Conservation (phyloP, 2,888 invertebrate genomes). For the Hirtodrosophila duncani region DNA sequence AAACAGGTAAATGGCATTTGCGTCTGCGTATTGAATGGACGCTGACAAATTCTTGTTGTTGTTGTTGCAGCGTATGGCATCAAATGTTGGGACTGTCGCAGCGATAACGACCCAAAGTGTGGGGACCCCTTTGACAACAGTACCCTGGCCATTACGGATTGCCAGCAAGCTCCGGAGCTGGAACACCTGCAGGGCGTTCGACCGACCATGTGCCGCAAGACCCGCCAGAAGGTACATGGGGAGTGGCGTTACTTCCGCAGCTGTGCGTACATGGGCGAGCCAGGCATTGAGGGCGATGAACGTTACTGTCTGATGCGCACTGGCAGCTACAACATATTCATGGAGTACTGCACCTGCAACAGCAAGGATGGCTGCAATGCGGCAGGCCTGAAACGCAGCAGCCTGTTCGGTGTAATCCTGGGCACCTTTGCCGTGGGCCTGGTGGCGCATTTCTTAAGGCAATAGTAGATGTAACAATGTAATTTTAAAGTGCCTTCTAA, state of each 20-base stretch:
- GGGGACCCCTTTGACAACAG: conserved; percentile 94
- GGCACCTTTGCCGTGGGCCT: conserved; percentile 43
- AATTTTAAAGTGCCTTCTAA: conserved; percentile 4
- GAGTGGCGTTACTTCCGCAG: conserved; percentile 92
- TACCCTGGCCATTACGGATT: conserved; percentile 91
- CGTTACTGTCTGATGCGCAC: conserved; percentile 93
- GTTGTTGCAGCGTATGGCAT: conserved; percentile 82
- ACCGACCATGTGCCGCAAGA: conserved; percentile 94
- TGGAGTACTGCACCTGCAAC: conserved; percentile 95
- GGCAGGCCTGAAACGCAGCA: conserved; percentile 79
- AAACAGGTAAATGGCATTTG: conserved; percentile 44
- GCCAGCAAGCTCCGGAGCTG: conserved; percentile 82
- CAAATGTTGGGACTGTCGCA: conserved; percentile 95
- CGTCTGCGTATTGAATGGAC: conserved; percentile 30
- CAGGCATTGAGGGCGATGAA: conserved; percentile 93
- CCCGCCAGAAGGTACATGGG: conserved; percentile 93
- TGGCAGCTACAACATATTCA: conserved; percentile 94
- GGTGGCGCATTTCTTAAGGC: conserved; percentile 40
- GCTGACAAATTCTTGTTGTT: conserved; percentile 7
- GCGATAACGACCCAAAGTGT: conserved; percentile 92
- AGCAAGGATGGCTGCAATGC: conserved; percentile 94
- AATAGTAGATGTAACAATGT: conserved; percentile 21
- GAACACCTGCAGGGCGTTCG: conserved; percentile 84
- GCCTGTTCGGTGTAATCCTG: conserved; percentile 16
- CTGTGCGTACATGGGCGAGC: conserved; percentile 94